Conservation (phyloP, 2,888 invertebrate genomes). For the Cosmia pyralina region DNA sequence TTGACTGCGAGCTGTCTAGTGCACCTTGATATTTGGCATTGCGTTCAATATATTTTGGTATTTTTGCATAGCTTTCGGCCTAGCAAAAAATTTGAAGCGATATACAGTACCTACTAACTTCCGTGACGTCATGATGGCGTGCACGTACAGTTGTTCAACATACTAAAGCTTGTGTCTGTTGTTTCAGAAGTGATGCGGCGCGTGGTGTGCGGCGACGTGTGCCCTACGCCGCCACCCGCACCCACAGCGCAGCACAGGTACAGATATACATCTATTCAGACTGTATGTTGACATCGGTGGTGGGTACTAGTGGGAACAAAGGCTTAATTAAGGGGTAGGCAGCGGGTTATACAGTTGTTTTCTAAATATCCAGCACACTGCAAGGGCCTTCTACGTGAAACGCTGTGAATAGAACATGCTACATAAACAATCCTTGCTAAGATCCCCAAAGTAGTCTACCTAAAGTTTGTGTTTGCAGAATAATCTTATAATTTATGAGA, state of each 20-base stretch:
- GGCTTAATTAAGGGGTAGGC: too few relatives aligned
- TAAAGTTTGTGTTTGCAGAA: background rate
- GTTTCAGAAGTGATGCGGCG: constrained; percentile 90
- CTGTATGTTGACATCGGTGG: too few relatives aligned
- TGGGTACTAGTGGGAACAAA: too few relatives aligned
- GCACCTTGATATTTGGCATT: constrained; percentile 1
- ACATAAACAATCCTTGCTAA: background rate
- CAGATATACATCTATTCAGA: too few relatives aligned
- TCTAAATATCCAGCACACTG: too few relatives aligned
- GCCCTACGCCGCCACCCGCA: constrained; percentile 80
- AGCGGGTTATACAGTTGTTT: too few relatives aligned
- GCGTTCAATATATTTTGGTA: background rate
- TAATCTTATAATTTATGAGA: background rate
- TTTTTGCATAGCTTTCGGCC: background rate
- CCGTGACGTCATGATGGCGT: too few relatives aligned
- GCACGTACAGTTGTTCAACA: background rate
- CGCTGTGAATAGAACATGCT: too few relatives aligned
- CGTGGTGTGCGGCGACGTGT: constrained; percentile 86
- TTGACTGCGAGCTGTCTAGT: background rate
- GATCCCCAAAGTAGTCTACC: background rate
- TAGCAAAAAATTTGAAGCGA: background rate
- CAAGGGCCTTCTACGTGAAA: too few relatives aligned
- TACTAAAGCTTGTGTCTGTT: constrained; percentile 58
- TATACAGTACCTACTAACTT: background rate
- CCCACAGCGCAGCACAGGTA: constrained; percentile 69